Percentiles rank a stretch among this genome's conserved stretches.
These are phyloP conservation scores for Cinclus mexicanus DNA, from an alignment of 2,113 vertebrate species.

Conservation along the genomic window DNA sequence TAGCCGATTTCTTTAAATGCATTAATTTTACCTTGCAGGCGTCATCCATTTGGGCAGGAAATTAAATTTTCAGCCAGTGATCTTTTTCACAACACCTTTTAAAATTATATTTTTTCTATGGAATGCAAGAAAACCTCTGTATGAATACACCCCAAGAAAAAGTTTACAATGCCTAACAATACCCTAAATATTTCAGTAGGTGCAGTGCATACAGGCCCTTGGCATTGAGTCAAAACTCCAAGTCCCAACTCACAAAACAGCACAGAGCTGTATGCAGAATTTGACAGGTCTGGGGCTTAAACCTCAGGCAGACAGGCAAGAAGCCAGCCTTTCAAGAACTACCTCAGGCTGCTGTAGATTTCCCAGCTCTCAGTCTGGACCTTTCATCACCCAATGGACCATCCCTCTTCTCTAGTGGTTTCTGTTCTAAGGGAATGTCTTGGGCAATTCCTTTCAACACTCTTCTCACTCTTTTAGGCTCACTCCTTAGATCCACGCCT, in stretches of 20 bases:
- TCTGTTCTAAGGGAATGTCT: neutral
- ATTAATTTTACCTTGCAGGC: constrained; percentile 37
- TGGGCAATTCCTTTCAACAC: neutral
- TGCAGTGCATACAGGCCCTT: neutral
- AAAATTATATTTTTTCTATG: constrained; percentile 28
- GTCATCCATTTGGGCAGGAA: constrained; percentile 55
- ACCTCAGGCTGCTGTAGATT: neutral
- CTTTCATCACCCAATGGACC: neutral
- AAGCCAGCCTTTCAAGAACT: constrained; percentile 2
- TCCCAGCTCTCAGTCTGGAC: neutral
- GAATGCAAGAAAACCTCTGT: neutral
- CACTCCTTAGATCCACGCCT: neutral
- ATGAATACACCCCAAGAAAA: neutral
- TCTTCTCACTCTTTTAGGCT: neutral
- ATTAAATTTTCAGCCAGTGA: constrained; percentile 59
- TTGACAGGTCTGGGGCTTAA: neutral
- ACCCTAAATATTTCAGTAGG: constrained; percentile 25
- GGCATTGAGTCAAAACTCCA: neutral
- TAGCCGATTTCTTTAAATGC: constrained; percentile 12
- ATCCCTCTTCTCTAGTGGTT: neutral
- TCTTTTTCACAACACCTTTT: constrained; percentile 45
- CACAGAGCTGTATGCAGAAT: neutral
- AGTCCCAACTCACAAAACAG: neutral
- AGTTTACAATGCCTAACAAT: constrained; percentile 26
- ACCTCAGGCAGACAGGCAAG: constrained; percentile 6